Evolutionary conservation across 1,140 invertebrate genomes (phyloP).

Genomic region (Drosophila triauraria): DNA sequence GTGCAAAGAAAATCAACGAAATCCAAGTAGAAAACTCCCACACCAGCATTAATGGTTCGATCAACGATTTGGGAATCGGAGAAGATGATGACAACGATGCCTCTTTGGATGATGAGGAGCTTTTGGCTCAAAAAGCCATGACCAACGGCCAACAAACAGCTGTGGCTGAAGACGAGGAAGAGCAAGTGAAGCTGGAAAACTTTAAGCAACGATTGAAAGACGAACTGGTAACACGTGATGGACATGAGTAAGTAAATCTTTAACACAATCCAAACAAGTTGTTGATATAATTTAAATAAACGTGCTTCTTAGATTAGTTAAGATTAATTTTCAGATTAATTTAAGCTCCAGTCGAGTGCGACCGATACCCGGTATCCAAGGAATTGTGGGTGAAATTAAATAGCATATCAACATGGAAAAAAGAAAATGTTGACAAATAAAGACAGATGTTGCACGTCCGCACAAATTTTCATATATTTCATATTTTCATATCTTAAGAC

Average conservation of each 20-base stretch:
- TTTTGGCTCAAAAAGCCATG: conserved; percentile 58
- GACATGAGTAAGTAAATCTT: conserved; percentile 87
- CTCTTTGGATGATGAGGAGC: conserved; percentile 72
- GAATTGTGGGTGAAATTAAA: too few relatives aligned
- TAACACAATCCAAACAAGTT: too few relatives aligned
- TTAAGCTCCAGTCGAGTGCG: too few relatives aligned
- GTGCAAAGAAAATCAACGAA: conserved; percentile 76
- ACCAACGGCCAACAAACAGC: conserved; percentile 43
- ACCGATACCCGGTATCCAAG: too few relatives aligned
- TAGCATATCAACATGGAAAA: too few relatives aligned
- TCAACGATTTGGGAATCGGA: conserved; percentile 31
- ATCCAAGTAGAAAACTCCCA: conserved; percentile 42
- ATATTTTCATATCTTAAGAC: too few relatives aligned
- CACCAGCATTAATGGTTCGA: conserved; percentile 57
- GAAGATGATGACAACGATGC: conserved; percentile 59
- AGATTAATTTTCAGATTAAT: too few relatives aligned
- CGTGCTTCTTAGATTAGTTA: too few relatives aligned
- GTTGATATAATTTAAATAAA: too few relatives aligned
- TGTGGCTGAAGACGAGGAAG: conserved; percentile 77
- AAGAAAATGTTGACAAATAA: too few relatives aligned
- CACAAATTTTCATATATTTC: too few relatives aligned
- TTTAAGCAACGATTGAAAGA: conserved; percentile 91
- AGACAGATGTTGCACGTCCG: too few relatives aligned
- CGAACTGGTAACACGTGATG: conserved; percentile 93
- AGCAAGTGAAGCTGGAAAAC: conserved; percentile 88